A percentile compares a stretch with the other conserved stretches of the same genome.
Conservation (phyloP, 2,113 vertebrate genomes). For the Hyaena hyaena region DNA sequence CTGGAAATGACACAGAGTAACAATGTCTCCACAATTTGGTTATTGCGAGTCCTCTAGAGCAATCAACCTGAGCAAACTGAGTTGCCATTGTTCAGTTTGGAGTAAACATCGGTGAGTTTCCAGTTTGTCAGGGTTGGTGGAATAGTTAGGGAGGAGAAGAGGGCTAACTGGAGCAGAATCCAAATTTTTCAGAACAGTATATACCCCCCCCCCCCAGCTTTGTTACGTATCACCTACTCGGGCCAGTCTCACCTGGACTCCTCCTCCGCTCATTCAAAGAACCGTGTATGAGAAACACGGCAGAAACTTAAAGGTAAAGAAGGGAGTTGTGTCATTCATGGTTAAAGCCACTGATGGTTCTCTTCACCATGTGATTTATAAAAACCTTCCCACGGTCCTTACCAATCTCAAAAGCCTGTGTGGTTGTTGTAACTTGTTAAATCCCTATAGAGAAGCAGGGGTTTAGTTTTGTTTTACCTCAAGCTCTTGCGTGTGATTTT, state of each 20-base stretch:
- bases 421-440: neutral
- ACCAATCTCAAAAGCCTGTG: neutral
- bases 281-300: too few species aligned
- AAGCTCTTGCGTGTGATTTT: neutral
- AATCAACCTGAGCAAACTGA: neutral
- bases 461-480: constrained; percentile 2
- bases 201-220: neutral
- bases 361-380: neutral
- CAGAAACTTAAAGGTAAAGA: neutral
- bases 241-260: neutral
- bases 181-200: neutral
- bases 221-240: neutral
- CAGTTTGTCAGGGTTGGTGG: neutral
- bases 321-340: neutral
- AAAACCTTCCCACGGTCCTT: neutral
- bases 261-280: neutral
- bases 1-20: neutral
- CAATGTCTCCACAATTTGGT: neutral
- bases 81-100: neutral
- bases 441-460: neutral
- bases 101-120: neutral
- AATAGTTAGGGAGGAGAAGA: neutral
- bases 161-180: neutral
- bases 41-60: neutral
- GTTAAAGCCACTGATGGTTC: neutral